Evolutionary conservation across 2,797 vertebrate genomes (phyloP).

Genomic region (Lutjanus campechanus): DNA sequence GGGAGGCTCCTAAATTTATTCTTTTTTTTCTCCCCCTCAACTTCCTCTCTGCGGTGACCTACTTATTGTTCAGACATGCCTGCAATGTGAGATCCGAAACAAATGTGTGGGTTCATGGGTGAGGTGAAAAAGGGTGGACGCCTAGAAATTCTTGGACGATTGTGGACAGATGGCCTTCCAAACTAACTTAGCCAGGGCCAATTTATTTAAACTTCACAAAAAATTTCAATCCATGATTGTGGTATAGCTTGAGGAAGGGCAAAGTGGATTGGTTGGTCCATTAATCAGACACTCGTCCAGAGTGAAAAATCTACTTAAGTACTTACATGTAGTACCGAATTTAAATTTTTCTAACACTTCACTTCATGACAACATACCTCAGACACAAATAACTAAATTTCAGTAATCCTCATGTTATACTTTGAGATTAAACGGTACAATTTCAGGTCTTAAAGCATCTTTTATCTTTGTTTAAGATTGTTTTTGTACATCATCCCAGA

Average conservation of each 20-base stretch:
- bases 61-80: slow-evolving; percentile 81
- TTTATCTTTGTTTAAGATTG: not conserved
- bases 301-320: slow-evolving; percentile 9
- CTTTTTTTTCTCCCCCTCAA: slow-evolving; percentile 40
- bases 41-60: slow-evolving; percentile 80
- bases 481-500: not conserved
- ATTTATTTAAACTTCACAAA: slow-evolving; percentile 36
- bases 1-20: slow-evolving; percentile 68
- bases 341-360: not conserved
- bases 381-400: not conserved
- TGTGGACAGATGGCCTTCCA: slow-evolving; percentile 58
- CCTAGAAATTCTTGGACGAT: slow-evolving; percentile 54
- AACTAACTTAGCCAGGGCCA: slow-evolving; percentile 21
- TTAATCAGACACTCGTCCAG: slow-evolving; percentile 1
- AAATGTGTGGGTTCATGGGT: slow-evolving; percentile 69
- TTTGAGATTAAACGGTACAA: not conserved
- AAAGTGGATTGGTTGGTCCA: slow-evolving; percentile 7
- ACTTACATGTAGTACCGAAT: not conserved
- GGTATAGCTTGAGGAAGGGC: not conserved
- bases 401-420: not conserved
- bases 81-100: slow-evolving; percentile 66
- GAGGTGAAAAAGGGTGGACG: slow-evolving; percentile 57
- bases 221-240: slow-evolving; percentile 4
- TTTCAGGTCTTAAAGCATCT: not conserved
- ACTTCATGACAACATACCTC: not conserved